A percentile compares a stretch with the other conserved stretches of the same genome.
phyloP scores from a whole-genome alignment of 2,113 vertebrate genomes.

The Polypterus bichir region DNA sequence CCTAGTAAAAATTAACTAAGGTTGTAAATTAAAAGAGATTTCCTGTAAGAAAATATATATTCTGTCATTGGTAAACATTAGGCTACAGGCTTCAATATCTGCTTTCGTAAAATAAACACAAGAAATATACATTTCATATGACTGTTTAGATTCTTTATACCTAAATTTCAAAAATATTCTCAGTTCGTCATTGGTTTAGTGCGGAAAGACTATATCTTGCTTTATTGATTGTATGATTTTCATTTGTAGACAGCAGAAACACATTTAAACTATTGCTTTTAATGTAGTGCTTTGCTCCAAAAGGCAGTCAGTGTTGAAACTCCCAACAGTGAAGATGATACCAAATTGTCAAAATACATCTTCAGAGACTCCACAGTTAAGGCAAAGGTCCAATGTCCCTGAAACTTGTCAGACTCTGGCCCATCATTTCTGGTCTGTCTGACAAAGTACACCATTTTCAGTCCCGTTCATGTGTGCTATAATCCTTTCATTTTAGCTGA shows the following conservation, averaged over 20 bases:
- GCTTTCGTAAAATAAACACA: slow-evolving; percentile 22
- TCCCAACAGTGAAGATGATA: slow-evolving; percentile 11
- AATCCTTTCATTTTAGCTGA: slow-evolving; percentile 24
- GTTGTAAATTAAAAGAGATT: slow-evolving; percentile 12
- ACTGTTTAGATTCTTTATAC: slow-evolving; percentile 25
- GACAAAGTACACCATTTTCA: not conserved
- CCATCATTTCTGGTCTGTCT: not conserved
- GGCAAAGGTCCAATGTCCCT: slow-evolving; percentile 17
- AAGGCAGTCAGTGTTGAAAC: slow-evolving; percentile 18
- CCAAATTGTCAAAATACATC: slow-evolving; percentile 23
- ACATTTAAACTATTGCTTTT: slow-evolving; percentile 12
- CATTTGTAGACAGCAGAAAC: slow-evolving; percentile 26
- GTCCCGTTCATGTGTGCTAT: slow-evolving; percentile 21
- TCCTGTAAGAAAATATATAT: slow-evolving; percentile 45
- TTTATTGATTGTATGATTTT: slow-evolving; percentile 24
- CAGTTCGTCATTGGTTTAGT: slow-evolving; percentile 24
- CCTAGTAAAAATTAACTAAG: slow-evolving; percentile 18
- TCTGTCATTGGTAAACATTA: slow-evolving; percentile 38
- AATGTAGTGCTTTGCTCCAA: slow-evolving; percentile 16
- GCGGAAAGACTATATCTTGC: slow-evolving; percentile 25
- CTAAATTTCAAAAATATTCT: slow-evolving; percentile 18
- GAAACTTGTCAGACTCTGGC: slow-evolving; percentile 15
- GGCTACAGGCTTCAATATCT: slow-evolving; percentile 34
- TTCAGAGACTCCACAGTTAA: slow-evolving; percentile 14
- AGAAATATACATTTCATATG: slow-evolving; percentile 25